These are phyloP conservation scores for Synergus umbraculus DNA, from an alignment of 2,888 invertebrate species.

Conservation along the genomic window DNA sequence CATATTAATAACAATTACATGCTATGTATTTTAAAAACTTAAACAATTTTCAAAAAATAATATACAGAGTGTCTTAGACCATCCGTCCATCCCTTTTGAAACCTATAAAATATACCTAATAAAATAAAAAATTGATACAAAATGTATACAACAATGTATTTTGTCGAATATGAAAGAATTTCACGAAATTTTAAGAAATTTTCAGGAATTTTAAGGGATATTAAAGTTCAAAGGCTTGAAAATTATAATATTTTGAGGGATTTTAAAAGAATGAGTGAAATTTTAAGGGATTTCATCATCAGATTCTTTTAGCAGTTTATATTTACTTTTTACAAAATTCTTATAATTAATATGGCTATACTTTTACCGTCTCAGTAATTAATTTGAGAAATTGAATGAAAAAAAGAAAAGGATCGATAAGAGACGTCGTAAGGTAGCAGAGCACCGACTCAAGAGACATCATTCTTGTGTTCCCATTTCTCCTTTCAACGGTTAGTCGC, in stretches of 20 bases:
- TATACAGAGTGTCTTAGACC: no score
- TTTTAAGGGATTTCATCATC: background rate
- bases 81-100: no score
- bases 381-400: background rate
- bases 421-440: slow-evolving; percentile 2
- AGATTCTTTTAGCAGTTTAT: background rate
- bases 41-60: no score
- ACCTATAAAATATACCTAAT: no score
- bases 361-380: background rate
- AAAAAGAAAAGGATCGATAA: slow-evolving; percentile 15
- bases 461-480: slow-evolving; percentile 71
- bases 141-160: no score
- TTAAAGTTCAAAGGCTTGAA: no score
- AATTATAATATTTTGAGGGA: no score
- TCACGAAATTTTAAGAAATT: background rate
- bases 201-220: no score
- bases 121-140: no score
- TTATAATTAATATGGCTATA: background rate
- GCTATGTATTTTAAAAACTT: no score
- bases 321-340: background rate
- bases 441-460: slow-evolving; percentile 63
- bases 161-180: background rate
- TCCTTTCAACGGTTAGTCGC: slow-evolving; percentile 66
- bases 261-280: no score
- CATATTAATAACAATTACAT: no score